These are phyloP conservation scores for Plebejus anna DNA, from an alignment of 2,888 invertebrate species.

Conservation along the genomic window DNA sequence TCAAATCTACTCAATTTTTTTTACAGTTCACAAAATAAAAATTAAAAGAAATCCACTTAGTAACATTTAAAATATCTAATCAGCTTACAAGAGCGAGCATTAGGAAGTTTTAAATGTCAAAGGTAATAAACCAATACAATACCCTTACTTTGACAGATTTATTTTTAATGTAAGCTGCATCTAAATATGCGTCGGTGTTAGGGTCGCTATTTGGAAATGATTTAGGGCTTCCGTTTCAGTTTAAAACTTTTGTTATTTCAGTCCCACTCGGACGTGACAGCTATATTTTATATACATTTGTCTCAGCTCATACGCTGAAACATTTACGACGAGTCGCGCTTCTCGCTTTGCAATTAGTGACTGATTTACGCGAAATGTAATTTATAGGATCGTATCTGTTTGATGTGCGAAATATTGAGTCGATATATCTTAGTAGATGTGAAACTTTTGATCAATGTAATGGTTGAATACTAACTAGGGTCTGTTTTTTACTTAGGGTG, in stretches of 20 bases:
- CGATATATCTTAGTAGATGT: neutral
- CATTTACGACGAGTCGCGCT: constrained; percentile 66
- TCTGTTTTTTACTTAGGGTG: neutral
- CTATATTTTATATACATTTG: constrained; percentile 74
- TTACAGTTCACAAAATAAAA: neutral
- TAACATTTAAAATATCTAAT: neutral
- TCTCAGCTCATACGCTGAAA: constrained; percentile 67
- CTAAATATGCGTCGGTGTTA: constrained; percentile 40
- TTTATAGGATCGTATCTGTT: constrained; percentile 32
- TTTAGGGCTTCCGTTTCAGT: constrained; percentile 53
- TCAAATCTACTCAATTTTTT: neutral
- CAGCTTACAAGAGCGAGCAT: neutral
- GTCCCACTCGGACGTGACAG: constrained; percentile 69
- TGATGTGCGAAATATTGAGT: constrained; percentile 34
- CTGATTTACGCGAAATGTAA: constrained; percentile 55
- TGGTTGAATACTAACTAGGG: neutral
- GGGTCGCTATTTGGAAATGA: constrained; percentile 49
- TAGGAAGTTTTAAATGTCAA: constrained; percentile 19
- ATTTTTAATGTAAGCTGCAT: constrained; percentile 9
- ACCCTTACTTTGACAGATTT: constrained; percentile 22
- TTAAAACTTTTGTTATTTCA: constrained; percentile 73
- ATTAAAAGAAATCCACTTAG: neutral
- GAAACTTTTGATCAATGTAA: neutral
- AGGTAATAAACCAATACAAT: neutral
- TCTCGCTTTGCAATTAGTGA: constrained; percentile 52